A percentile compares a stretch with the other conserved stretches of the same genome.
phyloP scores from a whole-genome alignment of 1,140 invertebrate species.

The Limonius californicus region DNA sequence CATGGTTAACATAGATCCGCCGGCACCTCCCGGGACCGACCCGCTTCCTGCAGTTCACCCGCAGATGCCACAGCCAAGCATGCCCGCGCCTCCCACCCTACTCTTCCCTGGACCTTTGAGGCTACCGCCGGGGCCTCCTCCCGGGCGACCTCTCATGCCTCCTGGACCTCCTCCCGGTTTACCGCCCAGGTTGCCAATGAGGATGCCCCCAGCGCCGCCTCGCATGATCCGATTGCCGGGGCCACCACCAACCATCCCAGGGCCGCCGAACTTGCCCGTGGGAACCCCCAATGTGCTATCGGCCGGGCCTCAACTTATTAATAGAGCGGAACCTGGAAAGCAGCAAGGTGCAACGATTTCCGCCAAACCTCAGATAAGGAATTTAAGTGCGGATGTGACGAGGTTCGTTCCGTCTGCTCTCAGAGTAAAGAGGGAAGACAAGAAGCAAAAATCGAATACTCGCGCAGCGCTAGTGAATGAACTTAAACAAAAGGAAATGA shows the following conservation, averaged over 20 bases:
- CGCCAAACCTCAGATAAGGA: constrained; percentile 93
- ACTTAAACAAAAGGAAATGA: constrained; percentile 46
- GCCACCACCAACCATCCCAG: constrained; percentile 33
- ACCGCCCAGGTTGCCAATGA: constrained; percentile 52
- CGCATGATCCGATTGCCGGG: constrained; percentile 57
- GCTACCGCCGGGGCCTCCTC: constrained; percentile 62
- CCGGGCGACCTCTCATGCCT: constrained; percentile 57
- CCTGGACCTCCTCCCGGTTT: constrained; percentile 68
- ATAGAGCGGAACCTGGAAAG: constrained; percentile 52
- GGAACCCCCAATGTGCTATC: constrained; percentile 67
- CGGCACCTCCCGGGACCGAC: constrained; percentile 39
- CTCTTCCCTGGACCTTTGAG: constrained; percentile 54
- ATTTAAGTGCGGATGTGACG: constrained; percentile 91
- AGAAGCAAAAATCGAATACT: constrained; percentile 48
- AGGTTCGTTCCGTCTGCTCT: constrained; percentile 90
- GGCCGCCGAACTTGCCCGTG: constrained; percentile 22
- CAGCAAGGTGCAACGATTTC: constrained; percentile 78
- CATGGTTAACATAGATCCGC: constrained; percentile 23
- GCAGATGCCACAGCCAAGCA: constrained; percentile 52
- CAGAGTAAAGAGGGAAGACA: constrained; percentile 82
- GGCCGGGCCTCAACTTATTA: constrained; percentile 79
- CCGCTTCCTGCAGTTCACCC: constrained; percentile 50
- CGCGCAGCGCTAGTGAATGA: constrained; percentile 40
- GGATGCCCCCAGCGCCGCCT: constrained; percentile 49
- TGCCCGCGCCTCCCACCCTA: constrained; percentile 53